Evolutionary conservation across 2,113 vertebrate species (phyloP).

Genomic region (Daubentonia madagascariensis): DNA sequence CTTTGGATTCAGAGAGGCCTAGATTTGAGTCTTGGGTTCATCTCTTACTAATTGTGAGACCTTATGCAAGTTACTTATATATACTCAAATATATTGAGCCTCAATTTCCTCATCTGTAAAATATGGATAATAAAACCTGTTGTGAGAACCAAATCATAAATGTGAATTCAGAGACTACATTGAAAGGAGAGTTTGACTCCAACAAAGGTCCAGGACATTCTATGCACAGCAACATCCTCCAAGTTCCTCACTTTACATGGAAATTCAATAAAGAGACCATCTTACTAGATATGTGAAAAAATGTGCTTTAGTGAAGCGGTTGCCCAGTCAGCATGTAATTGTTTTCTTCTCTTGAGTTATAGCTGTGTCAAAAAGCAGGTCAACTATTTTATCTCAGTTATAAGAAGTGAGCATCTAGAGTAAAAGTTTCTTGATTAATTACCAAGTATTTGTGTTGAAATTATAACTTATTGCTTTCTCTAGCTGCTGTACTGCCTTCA

Average conservation of each 20-base stretch:
- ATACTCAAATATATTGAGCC: neutral
- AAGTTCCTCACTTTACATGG: neutral
- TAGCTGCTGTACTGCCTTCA: neutral
- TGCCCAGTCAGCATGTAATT: neutral
- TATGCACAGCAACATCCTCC: neutral
- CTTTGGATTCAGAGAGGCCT: neutral
- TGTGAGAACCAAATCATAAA: neutral
- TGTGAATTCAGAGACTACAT: neutral
- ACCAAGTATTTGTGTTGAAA: neutral
- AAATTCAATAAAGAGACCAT: neutral
- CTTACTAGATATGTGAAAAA: neutral
- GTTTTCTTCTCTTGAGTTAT: neutral
- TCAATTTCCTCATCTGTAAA: neutral
- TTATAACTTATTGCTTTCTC: neutral
- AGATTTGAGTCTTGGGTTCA: neutral
- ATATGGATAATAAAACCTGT: neutral
- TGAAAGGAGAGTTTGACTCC: neutral
- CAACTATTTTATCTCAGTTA: neutral
- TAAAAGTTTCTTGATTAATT: neutral
- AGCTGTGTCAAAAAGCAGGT: neutral
- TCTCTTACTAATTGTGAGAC: neutral
- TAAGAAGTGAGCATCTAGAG: neutral
- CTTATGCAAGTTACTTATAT: neutral
- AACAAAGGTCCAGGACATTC: neutral
- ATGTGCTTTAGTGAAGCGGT: neutral